Base-by-base conservation (phyloP, 2,797 vertebrate species). In the Sebastes alutus region DNA sequence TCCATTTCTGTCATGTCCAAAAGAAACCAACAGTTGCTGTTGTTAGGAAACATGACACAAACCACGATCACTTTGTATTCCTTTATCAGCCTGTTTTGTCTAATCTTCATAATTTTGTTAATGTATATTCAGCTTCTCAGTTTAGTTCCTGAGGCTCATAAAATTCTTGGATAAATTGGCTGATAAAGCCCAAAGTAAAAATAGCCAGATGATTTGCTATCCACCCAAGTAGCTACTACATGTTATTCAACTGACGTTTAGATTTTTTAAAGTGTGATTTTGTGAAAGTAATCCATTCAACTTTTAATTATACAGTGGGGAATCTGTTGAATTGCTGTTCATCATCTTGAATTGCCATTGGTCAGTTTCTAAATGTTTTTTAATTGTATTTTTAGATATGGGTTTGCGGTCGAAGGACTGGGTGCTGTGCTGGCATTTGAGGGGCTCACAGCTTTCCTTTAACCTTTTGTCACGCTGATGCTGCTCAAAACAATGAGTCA, bases 401-500 rank as follows among this genome's bases (percentile, higher is more conserved):
- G 23, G 18, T 75, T 11, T 0, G 22, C 27, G 46, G 58, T 55
- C 1, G n/a, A n/a, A 13, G 29, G 16, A 2, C 12, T 22, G 55
- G 55, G 7, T 54, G 68, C 29, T 38, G 66, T 3, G 23, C 20
- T 78, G 52, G 11, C 12, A 60, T 54, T 18, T 55, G 4, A 62
- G 35, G 13, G 35, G 18, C 5, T 22, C 27, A 3, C 11, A 42
- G 32, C 30, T 72, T 77, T 42, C 72, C 35, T 72, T 75, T 46
- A 55, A 69, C 63, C 25, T 61, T 29, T 6, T 14, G 30, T 65
- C 18, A 77, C 49, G 56, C 61, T 86, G 68, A 60, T 77, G 20
- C 69, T 42, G 49, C 27, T 72, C 23, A 87, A 83, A 84, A 35
- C 79, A 66, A 46, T 86, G 84, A 89, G 79, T 90, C 85, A 88